These are phyloP conservation scores for Nomada flava DNA, from an alignment of 2,888 invertebrate genomes.

Conservation along the genomic window DNA sequence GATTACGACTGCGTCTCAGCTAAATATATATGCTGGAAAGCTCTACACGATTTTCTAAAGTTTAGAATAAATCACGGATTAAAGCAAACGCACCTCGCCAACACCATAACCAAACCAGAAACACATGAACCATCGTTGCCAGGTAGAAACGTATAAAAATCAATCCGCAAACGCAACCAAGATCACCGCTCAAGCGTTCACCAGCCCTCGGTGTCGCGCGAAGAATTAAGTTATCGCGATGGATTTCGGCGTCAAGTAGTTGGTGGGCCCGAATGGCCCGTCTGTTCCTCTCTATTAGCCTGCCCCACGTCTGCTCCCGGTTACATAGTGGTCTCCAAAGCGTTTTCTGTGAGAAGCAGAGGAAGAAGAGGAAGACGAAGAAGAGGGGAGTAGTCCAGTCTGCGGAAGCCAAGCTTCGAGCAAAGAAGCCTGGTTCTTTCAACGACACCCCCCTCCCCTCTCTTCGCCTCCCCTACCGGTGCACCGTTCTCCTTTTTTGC, in stretches of 20 bases:
- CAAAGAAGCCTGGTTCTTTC: constrained; percentile 67
- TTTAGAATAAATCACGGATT: too few relatives aligned
- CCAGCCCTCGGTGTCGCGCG: background rate
- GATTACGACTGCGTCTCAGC: too few relatives aligned
- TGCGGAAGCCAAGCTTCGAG: constrained; percentile 66
- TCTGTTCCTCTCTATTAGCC: constrained; percentile 67
- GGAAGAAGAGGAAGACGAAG: constrained; percentile 7
- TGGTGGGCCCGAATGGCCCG: constrained; percentile 33
- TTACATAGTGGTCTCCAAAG: constrained; percentile 10
- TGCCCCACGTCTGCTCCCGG: background rate
- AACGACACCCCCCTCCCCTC: constrained; percentile 46
- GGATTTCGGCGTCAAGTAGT: constrained; percentile 80
- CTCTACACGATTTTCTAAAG: too few relatives aligned
- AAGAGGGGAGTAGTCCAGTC: constrained; percentile 32
- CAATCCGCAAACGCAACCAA: too few relatives aligned
- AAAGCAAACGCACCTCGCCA: too few relatives aligned
- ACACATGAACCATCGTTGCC: too few relatives aligned
- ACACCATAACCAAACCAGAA: too few relatives aligned
- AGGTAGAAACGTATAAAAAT: too few relatives aligned
- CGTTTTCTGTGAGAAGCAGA: constrained; percentile 44
- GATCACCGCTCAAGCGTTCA: background rate
- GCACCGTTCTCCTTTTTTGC: constrained; percentile 69
- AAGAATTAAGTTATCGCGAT: constrained; percentile 78
- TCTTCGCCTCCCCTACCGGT: constrained; percentile 30
- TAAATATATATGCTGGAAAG: too few relatives aligned